Conservation (phyloP, 2,888 invertebrate species). For the Drosophila nigricruria region DNA sequence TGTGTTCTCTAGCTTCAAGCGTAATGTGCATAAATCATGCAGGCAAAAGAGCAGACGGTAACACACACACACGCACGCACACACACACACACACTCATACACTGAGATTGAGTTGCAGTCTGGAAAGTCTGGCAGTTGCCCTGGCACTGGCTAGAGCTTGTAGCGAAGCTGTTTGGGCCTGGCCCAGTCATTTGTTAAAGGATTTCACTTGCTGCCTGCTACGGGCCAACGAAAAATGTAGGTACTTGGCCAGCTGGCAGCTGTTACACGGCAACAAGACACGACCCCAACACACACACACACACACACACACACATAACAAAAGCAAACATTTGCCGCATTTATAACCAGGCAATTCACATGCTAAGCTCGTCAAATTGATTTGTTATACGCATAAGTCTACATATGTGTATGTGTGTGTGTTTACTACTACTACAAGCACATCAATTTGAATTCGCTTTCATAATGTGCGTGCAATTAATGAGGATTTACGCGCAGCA, state of each 20-base stretch:
- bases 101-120: slow-evolving; percentile 15
- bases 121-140: neutral
- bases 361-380: slow-evolving; percentile 49
- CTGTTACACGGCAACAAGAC: slow-evolving; percentile 26
- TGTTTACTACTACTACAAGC: neutral
- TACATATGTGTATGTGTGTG: neutral
- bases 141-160: slow-evolving; percentile 1
- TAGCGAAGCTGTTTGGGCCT: neutral
- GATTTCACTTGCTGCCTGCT: slow-evolving; percentile 36
- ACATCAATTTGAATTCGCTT: slow-evolving; percentile 29
- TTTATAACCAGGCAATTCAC: slow-evolving; percentile 53
- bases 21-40: slow-evolving; percentile 61
- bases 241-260: slow-evolving; percentile 39
- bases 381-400: slow-evolving; percentile 46
- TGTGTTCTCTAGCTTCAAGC: slow-evolving; percentile 14
- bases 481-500: slow-evolving; percentile 52
- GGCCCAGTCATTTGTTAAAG: slow-evolving; percentile 62
- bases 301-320: neutral
- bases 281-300: neutral
- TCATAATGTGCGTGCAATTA: slow-evolving; percentile 48
- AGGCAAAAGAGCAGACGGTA: slow-evolving; percentile 27
- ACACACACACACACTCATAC: slow-evolving; percentile 13
- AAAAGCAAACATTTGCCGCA: slow-evolving; percentile 50
- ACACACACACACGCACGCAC: neutral
- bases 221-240: slow-evolving; percentile 17